Percentiles rank a stretch among this genome's conserved stretches.
Evolutionary conservation across 2,888 invertebrate genomes (phyloP).

Genomic region (Notodonta dromedarius): DNA sequence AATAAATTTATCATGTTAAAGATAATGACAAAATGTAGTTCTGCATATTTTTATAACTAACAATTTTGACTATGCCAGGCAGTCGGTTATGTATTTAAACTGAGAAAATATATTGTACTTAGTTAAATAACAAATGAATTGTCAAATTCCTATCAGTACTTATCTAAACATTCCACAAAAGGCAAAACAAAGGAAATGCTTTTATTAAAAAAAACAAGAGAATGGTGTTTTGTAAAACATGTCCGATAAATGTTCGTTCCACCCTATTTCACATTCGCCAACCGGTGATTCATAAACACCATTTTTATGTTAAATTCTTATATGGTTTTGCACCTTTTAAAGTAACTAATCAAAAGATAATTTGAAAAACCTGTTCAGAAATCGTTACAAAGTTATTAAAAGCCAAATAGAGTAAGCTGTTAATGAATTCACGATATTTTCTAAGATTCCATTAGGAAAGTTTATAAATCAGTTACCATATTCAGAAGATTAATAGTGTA

Average conservation of each 20-base stretch:
- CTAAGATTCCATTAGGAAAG: background rate
- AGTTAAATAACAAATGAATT: too few relatives aligned
- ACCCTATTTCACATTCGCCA: conserved; percentile 8
- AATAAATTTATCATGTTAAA: too few relatives aligned
- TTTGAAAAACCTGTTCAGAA: background rate
- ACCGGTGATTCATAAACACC: conserved; percentile 1
- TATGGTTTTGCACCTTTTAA: conserved; percentile 2
- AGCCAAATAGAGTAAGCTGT: background rate
- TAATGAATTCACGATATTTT: background rate
- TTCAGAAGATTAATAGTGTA: background rate
- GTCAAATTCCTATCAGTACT: too few relatives aligned
- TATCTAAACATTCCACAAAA: background rate
- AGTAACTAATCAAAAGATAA: background rate
- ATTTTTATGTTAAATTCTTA: conserved; percentile 2
- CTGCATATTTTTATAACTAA: too few relatives aligned
- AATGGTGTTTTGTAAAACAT: background rate
- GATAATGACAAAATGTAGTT: too few relatives aligned
- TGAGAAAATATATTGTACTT: too few relatives aligned
- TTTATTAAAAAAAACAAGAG: background rate
- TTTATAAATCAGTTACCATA: too few relatives aligned
- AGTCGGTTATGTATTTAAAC: too few relatives aligned
- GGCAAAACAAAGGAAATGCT: background rate
- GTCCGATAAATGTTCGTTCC: conserved; percentile 4
- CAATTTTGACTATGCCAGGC: too few relatives aligned
- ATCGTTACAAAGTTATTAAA: background rate